These are phyloP conservation scores for Neosilurus hyrtlii DNA, from an alignment of 2,797 vertebrate species.

Conservation along the genomic window DNA sequence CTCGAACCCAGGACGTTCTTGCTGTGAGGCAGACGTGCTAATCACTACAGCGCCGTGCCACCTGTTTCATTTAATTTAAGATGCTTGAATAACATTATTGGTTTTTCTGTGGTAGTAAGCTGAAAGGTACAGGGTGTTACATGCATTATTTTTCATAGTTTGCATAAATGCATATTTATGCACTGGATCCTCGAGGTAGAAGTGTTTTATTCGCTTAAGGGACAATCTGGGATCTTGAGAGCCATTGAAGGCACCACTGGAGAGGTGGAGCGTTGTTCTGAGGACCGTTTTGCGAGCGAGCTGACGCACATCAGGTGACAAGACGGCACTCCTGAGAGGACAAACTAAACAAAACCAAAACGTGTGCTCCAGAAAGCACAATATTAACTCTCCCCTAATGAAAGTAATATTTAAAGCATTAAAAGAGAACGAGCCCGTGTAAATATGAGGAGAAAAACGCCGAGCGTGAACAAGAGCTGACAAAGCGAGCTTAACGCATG, in stretches of 20 bases:
- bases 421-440: background rate
- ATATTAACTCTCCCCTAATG: slow-evolving; percentile 8
- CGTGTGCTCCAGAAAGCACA: background rate
- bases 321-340: background rate
- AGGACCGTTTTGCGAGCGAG: background rate
- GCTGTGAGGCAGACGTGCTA: too few species aligned
- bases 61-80: background rate
- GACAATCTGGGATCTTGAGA: background rate
- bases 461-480: slow-evolving; percentile 33
- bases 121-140: too few species aligned
- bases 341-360: too few species aligned
- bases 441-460: slow-evolving; percentile 14
- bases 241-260: background rate
- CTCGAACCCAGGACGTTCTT: too few species aligned
- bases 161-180: background rate
- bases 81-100: background rate
- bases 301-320: background rate
- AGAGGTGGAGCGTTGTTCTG: background rate
- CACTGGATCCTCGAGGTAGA: background rate
- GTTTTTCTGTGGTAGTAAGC: background rate
- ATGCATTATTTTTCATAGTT: background rate
- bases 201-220: background rate
- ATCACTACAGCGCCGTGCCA: background rate
- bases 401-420: slow-evolving; percentile 8
- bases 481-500: slow-evolving; percentile 30